Conservation (phyloP, 2,888 invertebrate species). For the Orthosia cruda region DNA sequence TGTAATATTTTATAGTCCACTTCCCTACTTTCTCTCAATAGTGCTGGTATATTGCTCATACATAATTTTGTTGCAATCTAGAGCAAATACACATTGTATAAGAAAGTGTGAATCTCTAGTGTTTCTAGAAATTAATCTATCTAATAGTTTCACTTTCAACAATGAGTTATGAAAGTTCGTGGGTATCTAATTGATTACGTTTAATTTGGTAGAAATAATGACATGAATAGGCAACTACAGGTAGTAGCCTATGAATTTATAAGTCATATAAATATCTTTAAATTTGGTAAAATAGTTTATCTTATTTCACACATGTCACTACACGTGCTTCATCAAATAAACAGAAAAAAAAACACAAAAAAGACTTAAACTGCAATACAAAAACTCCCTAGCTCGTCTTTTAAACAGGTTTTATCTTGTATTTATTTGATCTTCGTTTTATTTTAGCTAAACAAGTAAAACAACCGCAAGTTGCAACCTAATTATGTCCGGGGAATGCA, state of each 20-base stretch:
- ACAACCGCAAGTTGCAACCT: constrained; percentile 5
- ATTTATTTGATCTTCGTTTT: neutral
- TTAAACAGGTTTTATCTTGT: neutral
- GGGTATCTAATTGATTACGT: constrained; percentile 3
- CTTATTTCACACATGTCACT: neutral
- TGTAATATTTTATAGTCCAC: constrained; percentile 9
- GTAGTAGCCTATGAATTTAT: neutral
- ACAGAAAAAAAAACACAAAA: neutral
- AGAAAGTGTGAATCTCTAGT: constrained; percentile 14
- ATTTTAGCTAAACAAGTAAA: neutral
- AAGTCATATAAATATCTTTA: too few relatives aligned
- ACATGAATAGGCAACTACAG: neutral
- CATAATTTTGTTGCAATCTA: constrained; percentile 30
- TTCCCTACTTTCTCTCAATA: constrained; percentile 48
- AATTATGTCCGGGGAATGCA: constrained; percentile 51
- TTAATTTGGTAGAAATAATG: neutral
- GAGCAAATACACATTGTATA: constrained; percentile 34
- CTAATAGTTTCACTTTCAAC: constrained; percentile 27
- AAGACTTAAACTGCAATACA: too few relatives aligned
- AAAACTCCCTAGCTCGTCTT: neutral
- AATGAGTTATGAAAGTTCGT: constrained; percentile 1
- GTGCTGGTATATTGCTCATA: constrained; percentile 14
- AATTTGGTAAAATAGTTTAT: neutral
- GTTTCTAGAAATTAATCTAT: constrained; percentile 13
- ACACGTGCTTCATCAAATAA: neutral